Base-by-base conservation (phyloP, 2,888 invertebrate genomes). In the Acanthosoma haemorrhoidale region DNA sequence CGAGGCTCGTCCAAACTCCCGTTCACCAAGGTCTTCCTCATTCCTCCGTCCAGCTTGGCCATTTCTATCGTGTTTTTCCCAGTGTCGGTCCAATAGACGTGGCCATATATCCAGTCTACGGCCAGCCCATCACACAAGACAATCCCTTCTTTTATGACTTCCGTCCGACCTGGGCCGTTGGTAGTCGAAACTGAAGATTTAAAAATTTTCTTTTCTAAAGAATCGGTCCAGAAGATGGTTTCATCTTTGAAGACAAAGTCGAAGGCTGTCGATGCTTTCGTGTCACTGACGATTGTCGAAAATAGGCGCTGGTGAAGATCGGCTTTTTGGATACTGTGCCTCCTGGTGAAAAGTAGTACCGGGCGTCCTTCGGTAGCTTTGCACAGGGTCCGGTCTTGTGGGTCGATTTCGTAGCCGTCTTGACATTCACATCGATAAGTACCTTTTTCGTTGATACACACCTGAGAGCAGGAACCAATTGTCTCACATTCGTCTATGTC, bases 201-300 rank as follows among this genome's bases (percentile, higher is more conserved):
- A 81, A 93, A 93, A 78, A 98, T 96, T 80, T 90, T 90, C 78
- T 93, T 92, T 78, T 92, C 90, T 36, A 88, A 87, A 25, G 94
- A 91, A 81, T 98, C 97, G 76, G 95, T 95, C 97, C 97, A 99
- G 80, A 95, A 95, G 73, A 98, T 92, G 90, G 92, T 92, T 73
- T 94, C 92, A 0, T 92, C 92, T 68, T 91, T 85, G 80, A 93
- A 94, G 21, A 95, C 93, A 80, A 94, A 97, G 81, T 98, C 98
- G 67, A 98, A 81, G 0, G 96, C 96, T 1, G 95, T 92, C 0
- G 96, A 96, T 68, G 91, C 90, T 78, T 91, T 90, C 0, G 94
- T 93, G 74, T 91, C 90, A 76, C 94, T 93, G 13, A 96, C 92
- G 74, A 96, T 92, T 18, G 92, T 89, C 3, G 94, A 92, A 90